phyloP scores from a whole-genome alignment of 1,140 invertebrate genomes.

The Stratiolaelaps scimitus region DNA sequence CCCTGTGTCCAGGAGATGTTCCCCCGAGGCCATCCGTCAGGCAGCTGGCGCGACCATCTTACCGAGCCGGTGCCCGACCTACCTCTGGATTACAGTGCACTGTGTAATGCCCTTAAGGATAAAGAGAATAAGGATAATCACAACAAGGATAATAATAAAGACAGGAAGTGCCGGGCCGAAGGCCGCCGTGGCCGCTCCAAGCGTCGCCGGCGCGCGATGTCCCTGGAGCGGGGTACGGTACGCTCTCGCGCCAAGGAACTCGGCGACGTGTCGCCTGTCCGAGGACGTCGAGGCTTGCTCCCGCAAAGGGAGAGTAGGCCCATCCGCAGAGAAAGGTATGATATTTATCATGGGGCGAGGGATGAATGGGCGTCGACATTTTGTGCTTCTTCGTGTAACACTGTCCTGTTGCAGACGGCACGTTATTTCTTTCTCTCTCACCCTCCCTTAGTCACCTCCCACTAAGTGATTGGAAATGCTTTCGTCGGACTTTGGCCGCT shows the following conservation, averaged over 20 bases:
- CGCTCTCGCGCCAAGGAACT: constrained; percentile 28
- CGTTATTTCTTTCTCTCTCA: no score
- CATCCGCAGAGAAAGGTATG: constrained; percentile 26
- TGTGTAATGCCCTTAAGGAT: constrained; percentile 13
- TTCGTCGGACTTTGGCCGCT: no score
- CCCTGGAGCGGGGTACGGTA: constrained; percentile 20
- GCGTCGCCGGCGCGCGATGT: constrained; percentile 23
- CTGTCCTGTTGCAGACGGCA: no score
- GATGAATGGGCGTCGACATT: no score
- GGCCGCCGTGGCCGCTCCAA: neutral
- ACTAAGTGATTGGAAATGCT: no score
- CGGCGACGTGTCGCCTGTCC: constrained; percentile 17
- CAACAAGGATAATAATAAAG: constrained; percentile 20
- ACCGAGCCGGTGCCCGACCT: constrained; percentile 24
- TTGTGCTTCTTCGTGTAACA: no score
- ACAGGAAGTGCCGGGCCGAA: constrained; percentile 22
- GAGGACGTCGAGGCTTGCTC: constrained; percentile 15
- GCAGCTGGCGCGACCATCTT: constrained; percentile 22
- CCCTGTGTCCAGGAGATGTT: constrained; percentile 27
- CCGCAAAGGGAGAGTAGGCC: constrained; percentile 10
- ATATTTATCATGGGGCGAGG: no score
- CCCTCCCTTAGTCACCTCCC: no score
- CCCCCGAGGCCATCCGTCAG: constrained; percentile 12
- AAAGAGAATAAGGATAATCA: constrained; percentile 11
- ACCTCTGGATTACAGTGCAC: constrained; percentile 18